These are phyloP conservation scores for Urocyon cinereoargenteus DNA, from an alignment of 2,797 vertebrate genomes.

Conservation along the genomic window DNA sequence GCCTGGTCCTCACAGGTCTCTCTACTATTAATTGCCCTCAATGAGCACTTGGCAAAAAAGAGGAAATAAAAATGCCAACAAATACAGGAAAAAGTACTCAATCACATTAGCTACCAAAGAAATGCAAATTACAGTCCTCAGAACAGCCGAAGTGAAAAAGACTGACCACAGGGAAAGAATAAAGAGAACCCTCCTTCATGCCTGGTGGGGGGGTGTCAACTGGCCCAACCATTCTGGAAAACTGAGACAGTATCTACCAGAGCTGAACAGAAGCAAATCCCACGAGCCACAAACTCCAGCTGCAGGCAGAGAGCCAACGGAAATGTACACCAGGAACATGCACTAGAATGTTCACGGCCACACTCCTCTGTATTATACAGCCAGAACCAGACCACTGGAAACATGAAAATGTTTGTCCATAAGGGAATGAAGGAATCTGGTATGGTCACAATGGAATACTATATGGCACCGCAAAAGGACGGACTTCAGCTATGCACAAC, in stretches of 20 bases:
- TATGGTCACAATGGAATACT: accelerated
- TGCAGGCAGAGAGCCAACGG: accelerated
- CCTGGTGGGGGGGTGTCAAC: accelerated
- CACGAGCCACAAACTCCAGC: background rate
- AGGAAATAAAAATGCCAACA: background rate
- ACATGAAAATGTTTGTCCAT: background rate
- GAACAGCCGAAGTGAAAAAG: background rate
- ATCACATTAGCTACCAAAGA: background rate
- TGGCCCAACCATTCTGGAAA: background rate
- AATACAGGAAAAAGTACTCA: background rate
- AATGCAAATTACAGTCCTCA: background rate
- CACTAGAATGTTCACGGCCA: background rate
- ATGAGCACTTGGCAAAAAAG: background rate
- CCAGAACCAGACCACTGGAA: background rate
- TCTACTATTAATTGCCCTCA: background rate
- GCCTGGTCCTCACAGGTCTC: background rate
- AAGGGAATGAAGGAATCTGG: background rate
- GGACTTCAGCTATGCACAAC: background rate
- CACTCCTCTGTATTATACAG: background rate
- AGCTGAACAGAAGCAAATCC: background rate
- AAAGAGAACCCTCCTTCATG: background rate
- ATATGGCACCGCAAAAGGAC: background rate
- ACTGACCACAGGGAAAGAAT: background rate
- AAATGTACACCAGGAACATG: background rate
- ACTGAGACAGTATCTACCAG: background rate